A percentile compares a stretch with the other conserved stretches of the same genome.
These are phyloP conservation scores for Sinosuthora webbiana DNA, from an alignment of 2,113 vertebrate genomes.

Conservation along the genomic window DNA sequence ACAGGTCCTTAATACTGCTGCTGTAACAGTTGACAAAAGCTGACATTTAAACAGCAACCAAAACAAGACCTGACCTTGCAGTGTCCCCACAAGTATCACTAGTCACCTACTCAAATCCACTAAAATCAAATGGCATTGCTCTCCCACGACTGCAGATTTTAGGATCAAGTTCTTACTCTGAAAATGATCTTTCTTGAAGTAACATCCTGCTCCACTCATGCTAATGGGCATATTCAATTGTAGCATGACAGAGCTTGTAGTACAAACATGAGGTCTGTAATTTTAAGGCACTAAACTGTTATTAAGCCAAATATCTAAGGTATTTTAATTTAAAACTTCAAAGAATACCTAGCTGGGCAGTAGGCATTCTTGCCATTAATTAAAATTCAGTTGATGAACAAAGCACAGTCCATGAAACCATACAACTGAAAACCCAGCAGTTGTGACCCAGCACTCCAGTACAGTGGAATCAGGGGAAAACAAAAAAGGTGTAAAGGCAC, in stretches of 20 bases:
- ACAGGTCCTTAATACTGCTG: not conserved
- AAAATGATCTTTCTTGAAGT: not conserved
- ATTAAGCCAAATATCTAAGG: slow-evolving; percentile 35
- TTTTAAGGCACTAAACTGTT: slow-evolving; percentile 32
- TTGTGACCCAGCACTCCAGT: not conserved
- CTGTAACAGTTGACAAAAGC: not conserved
- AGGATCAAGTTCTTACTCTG: not conserved
- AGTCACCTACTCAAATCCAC: not conserved
- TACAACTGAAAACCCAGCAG: not conserved
- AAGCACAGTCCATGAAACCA: not conserved
- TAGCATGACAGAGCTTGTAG: slow-evolving; percentile 31
- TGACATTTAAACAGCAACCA: slow-evolving; percentile 1
- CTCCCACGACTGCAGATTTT: not conserved
- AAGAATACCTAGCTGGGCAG: slow-evolving; percentile 13
- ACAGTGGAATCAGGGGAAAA: not conserved
- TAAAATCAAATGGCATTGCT: not conserved
- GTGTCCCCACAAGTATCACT: not conserved
- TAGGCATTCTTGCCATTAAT: slow-evolving; percentile 37
- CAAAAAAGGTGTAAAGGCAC: not conserved
- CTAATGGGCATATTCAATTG: not conserved
- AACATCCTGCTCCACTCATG: not conserved
- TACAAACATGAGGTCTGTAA: slow-evolving; percentile 33
- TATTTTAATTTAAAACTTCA: slow-evolving; percentile 63
- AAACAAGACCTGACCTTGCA: slow-evolving; percentile 1
- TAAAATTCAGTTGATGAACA: not conserved